Evolutionary conservation across 2,113 vertebrate species (phyloP).

Genomic region (Nanorana parkeri): DNA sequence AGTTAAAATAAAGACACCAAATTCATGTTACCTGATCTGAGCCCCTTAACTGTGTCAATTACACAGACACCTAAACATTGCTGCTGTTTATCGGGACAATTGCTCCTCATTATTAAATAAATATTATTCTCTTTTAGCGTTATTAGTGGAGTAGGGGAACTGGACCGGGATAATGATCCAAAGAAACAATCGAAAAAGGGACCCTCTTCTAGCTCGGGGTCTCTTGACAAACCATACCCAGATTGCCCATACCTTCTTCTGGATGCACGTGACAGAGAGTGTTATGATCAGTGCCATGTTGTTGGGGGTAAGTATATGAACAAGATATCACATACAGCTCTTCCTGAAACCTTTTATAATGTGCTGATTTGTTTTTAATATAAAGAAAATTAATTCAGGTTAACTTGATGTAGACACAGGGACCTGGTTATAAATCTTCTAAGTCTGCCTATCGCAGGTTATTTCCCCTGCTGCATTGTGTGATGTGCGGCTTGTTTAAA

Average conservation of each 20-base stretch:
- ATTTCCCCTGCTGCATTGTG: too few relatives aligned
- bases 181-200: slow-evolving; percentile 56
- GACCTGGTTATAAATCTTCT: too few relatives aligned
- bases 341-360: too few relatives aligned
- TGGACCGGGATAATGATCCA: slow-evolving; percentile 79
- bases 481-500: too few relatives aligned
- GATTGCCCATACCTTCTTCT: slow-evolving; percentile 94
- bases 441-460: too few relatives aligned
- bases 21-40: too few relatives aligned
- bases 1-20: background rate
- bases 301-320: slow-evolving; percentile 80
- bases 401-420: too few relatives aligned
- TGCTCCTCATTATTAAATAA: background rate
- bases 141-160: slow-evolving; percentile 90
- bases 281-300: slow-evolving; percentile 87
- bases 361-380: background rate
- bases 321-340: background rate
- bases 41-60: too few relatives aligned
- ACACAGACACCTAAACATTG: too few relatives aligned
- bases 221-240: slow-evolving; percentile 76
- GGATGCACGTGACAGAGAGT: slow-evolving; percentile 87
- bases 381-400: background rate
- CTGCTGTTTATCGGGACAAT: too few relatives aligned
- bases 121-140: slow-evolving; percentile 71
- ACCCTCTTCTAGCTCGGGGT: slow-evolving; percentile 28